Percentiles rank a stretch among this genome's conserved stretches.
phyloP scores from a whole-genome alignment of 2,797 vertebrate species.

The Cyprinodon diabolis region DNA sequence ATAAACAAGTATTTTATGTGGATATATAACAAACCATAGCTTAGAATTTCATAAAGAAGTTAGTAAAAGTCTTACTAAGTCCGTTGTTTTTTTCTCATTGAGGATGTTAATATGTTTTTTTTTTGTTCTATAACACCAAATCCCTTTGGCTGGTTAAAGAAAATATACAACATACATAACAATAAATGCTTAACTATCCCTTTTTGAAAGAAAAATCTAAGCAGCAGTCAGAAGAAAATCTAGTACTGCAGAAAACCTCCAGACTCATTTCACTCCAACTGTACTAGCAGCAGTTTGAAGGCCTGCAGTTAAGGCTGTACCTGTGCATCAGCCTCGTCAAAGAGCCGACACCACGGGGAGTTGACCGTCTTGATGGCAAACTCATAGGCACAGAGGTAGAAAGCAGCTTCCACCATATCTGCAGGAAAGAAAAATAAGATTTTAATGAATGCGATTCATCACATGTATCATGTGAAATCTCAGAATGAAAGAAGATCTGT shows the following conservation, averaged over 20 bases:
- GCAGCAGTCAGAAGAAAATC: no score
- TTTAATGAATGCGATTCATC: not conserved
- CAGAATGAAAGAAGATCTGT: not conserved
- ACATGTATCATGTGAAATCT: not conserved
- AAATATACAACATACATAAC: not conserved
- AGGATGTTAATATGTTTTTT: not conserved
- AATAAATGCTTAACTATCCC: not conserved
- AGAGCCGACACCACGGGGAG: conserved; percentile 92
- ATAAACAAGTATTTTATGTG: no score
- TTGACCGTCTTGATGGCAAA: conserved; percentile 88
- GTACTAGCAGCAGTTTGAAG: not conserved
- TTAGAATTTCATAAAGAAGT: not conserved
- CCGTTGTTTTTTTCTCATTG: not conserved
- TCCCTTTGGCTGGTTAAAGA: not conserved
- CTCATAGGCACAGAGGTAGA: conserved; percentile 93
- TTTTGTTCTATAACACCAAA: not conserved
- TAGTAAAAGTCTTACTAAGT: not conserved
- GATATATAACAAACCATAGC: no score
- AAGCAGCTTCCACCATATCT: conserved; percentile 93
- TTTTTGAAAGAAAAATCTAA: not conserved
- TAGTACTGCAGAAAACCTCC: no score
- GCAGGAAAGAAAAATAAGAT: conserved; percentile 28
- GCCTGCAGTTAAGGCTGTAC: conserved; percentile 63
- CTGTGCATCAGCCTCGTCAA: conserved; percentile 89
- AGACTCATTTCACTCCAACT: not conserved